phyloP scores from a whole-genome alignment of 2,888 invertebrate species.

The Cryptocephalus moraei region DNA sequence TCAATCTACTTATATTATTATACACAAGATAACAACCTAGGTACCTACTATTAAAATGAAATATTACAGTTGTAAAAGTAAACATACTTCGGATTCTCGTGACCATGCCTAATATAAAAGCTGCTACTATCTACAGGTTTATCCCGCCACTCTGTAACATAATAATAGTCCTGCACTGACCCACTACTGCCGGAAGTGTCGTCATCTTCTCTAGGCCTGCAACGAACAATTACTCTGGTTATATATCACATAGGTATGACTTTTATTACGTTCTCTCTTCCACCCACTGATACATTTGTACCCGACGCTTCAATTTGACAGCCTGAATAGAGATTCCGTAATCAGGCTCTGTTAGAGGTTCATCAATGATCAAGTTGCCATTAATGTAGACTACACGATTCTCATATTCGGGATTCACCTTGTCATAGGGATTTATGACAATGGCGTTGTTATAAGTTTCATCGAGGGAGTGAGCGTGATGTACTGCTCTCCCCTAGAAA shows the following conservation, averaged over 20 bases:
- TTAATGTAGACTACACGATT: slow-evolving; percentile 67
- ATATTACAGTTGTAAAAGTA: neutral
- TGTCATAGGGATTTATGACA: slow-evolving; percentile 38
- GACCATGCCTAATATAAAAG: slow-evolving; percentile 68
- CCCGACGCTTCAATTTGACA: slow-evolving; percentile 72
- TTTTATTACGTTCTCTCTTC: slow-evolving; percentile 57
- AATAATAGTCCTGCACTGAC: slow-evolving; percentile 59
- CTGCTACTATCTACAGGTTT: slow-evolving; percentile 67
- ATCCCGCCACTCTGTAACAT: slow-evolving; percentile 78
- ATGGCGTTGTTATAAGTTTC: slow-evolving; percentile 60
- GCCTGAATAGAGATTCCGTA: slow-evolving; percentile 78
- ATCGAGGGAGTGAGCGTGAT: slow-evolving; percentile 66
- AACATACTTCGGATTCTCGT: slow-evolving; percentile 72
- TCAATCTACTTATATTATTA: too few relatives aligned
- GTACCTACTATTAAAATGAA: too few relatives aligned
- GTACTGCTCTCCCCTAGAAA: slow-evolving; percentile 65
- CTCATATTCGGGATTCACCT: slow-evolving; percentile 51
- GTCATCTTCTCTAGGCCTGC: slow-evolving; percentile 32
- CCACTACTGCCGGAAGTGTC: slow-evolving; percentile 40
- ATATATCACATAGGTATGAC: neutral
- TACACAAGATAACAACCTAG: too few relatives aligned
- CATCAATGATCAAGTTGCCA: slow-evolving; percentile 62
- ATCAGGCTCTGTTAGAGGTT: slow-evolving; percentile 76
- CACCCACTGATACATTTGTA: slow-evolving; percentile 93
- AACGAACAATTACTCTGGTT: slow-evolving; percentile 1